Base-by-base conservation (phyloP, 1,140 invertebrate species). In the Drosophila azteca region DNA sequence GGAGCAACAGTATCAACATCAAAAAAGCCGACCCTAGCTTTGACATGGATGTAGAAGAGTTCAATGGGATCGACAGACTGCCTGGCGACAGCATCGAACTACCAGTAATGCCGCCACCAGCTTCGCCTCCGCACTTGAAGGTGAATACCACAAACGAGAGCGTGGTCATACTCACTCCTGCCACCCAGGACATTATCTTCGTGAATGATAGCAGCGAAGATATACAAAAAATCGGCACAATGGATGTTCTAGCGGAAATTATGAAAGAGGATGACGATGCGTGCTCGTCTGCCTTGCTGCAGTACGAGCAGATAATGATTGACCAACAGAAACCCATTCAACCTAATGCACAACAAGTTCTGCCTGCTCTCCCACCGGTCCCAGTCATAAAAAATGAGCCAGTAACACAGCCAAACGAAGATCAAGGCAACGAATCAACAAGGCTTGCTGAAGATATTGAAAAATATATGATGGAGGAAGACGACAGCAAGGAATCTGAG, bases 181-280 rank as follows among this genome's bases (percentile, higher is more conserved):
- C 50, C 43, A 88, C 83, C 2, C 80, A 90, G 57, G 88, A 90
- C 3, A 90, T 90, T 6, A 79, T 90, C n/a, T 90, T 90, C 15
- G 15, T 90, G 5, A 81, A 90, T 51, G 88, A 90, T 31, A 80
- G 68, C 31, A 55, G 45, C 20, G 74, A 68, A 15, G 84, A 77
- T 6, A 24, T 60, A 0, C 52, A n/a, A 7, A 39, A 62, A 15
- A 35, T 88, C 20, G 82, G 82, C 4, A 89, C 84, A 2, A 77
- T 88, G 80, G 84, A 77, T 43, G 65, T 88, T 49, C 69, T 88
- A 62, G 68, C 65, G 7, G 83, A 89, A 41, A 73, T 75, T n/a
- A 72, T 87, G 20, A 87, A 77, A 20, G 66, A 68, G 2, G 76
- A 88, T 49, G 75, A 89, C 20, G 74, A 77, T 17, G 61, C 46